Evolutionary conservation across 2,797 vertebrate genomes (phyloP).

Genomic region (Mastacembelus armatus): DNA sequence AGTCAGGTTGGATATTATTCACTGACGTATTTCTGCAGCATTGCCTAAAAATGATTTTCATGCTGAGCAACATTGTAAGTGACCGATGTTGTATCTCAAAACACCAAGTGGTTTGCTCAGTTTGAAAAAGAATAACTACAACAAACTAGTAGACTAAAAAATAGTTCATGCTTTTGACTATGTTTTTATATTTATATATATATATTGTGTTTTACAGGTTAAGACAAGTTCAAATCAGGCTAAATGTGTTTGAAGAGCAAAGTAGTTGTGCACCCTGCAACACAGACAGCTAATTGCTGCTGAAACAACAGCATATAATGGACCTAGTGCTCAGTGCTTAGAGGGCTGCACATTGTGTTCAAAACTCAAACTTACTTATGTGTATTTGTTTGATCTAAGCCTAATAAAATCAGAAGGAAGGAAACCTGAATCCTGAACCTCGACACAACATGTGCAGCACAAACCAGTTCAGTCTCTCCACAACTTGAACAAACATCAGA

Average conservation of each 20-base stretch:
- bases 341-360: background rate
- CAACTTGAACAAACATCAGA: background rate
- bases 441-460: background rate
- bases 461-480: background rate
- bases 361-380: background rate
- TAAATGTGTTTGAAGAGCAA: background rate
- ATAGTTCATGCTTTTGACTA: too few species aligned
- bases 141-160: too few species aligned
- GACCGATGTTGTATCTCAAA: background rate
- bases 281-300: background rate
- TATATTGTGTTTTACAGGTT: too few species aligned
- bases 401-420: background rate
- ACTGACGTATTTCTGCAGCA: slow-evolving; percentile 1
- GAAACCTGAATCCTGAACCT: background rate
- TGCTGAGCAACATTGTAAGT: background rate
- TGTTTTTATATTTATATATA: too few species aligned
- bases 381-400: slow-evolving; percentile 4
- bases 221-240: background rate
- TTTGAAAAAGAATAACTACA: background rate
- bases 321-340: background rate
- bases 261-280: background rate
- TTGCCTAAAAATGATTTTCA: background rate
- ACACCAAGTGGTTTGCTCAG: background rate
- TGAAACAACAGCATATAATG: background rate
- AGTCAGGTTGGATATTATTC: background rate